phyloP scores from a whole-genome alignment of 2,797 vertebrate genomes.

The Buphagus erythrorhynchus region DNA sequence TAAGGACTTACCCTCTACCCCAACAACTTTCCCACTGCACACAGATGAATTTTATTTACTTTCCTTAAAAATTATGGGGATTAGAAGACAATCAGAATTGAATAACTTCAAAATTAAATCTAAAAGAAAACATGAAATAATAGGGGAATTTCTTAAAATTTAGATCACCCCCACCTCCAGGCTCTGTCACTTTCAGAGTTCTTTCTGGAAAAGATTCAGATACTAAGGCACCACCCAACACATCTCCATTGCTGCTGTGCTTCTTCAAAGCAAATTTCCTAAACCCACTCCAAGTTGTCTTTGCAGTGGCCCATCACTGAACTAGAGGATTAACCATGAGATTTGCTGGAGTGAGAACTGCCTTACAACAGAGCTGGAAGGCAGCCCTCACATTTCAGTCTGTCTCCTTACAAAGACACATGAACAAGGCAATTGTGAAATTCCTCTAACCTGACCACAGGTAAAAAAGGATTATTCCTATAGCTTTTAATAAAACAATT shows the following conservation, averaged over 20 bases:
- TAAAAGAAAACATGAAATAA: not conserved
- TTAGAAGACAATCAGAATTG: not conserved
- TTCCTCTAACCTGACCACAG: not conserved
- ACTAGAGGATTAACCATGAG: not conserved
- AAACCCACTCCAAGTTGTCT: not conserved
- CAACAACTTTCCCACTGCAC: not conserved
- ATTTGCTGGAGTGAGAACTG: not conserved
- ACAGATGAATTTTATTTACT: not conserved
- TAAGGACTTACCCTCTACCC: not conserved
- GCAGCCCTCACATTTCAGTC: not conserved
- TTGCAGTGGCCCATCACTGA: not conserved
- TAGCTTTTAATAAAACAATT: not conserved
- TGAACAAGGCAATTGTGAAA: not conserved
- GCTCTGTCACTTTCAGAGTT: not conserved
- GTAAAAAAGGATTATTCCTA: not conserved
- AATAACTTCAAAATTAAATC: not conserved
- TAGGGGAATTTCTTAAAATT: not conserved
- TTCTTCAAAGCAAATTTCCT: not conserved
- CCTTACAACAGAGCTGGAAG: not conserved
- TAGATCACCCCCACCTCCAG: not conserved
- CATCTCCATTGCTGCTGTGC: not conserved
- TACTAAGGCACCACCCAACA: not conserved
- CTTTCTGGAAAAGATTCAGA: not conserved
- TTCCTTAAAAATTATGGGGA: not conserved
- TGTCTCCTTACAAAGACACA: not conserved